Evolutionary conservation across 2,888 invertebrate genomes (phyloP).

Genomic region (Rambutsinella grinnellia): DNA sequence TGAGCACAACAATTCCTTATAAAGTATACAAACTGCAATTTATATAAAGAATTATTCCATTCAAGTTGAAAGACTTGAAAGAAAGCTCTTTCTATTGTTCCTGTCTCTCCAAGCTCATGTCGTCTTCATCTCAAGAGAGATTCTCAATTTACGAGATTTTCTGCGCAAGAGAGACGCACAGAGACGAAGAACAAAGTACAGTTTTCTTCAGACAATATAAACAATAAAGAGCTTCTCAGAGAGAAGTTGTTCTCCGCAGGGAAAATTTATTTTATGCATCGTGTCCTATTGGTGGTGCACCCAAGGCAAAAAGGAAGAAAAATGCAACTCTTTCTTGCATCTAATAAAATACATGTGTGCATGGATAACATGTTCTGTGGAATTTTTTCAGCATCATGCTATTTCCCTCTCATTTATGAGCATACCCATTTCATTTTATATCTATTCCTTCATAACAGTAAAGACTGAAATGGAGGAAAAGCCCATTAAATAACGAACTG

Average conservation of each 20-base stretch:
- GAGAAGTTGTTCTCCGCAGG: not conserved
- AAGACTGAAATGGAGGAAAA: not conserved
- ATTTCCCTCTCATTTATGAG: no score
- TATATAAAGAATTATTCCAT: not conserved
- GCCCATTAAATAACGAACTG: not conserved
- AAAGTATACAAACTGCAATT: conserved; percentile 3
- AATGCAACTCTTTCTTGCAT: not conserved
- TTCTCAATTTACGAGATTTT: not conserved
- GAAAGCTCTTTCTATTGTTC: not conserved
- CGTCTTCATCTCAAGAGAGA: not conserved
- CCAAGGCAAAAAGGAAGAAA: conserved; percentile 28
- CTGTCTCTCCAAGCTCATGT: not conserved
- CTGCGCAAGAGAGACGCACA: not conserved
- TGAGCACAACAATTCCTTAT: conserved; percentile 26
- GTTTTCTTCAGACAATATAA: conserved; percentile 12
- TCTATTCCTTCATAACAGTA: not conserved
- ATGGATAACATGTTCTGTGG: conserved; percentile 25
- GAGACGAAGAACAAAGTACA: not conserved
- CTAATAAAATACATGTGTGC: conserved; percentile 50
- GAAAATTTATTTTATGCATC: not conserved
- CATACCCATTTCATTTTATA: no score
- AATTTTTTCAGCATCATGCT: no score
- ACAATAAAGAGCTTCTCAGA: conserved; percentile 28
- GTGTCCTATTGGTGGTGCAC: conserved; percentile 41
- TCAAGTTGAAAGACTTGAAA: not conserved